Conservation (phyloP, 2,888 invertebrate genomes). For the Osmoderma eremita region DNA sequence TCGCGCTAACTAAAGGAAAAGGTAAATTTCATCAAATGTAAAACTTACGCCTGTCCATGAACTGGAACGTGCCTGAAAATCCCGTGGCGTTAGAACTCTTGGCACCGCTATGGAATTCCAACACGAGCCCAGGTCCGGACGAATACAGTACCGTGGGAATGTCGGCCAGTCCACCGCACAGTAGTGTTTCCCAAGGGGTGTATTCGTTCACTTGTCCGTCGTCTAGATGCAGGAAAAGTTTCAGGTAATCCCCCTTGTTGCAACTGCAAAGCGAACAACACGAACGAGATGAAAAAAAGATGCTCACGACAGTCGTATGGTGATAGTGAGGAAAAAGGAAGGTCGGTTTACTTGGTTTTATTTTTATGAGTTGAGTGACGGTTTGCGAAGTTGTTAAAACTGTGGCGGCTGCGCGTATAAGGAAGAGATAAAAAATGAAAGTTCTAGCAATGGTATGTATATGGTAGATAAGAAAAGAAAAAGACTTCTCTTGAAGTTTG, state of each 20-base stretch:
- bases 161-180: conserved; percentile 76
- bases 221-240: conserved; percentile 81
- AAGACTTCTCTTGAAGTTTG: too few species aligned
- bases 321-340: too few species aligned
- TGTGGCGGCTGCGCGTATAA: too few species aligned
- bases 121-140: conserved; percentile 76
- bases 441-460: too few species aligned
- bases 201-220: conserved; percentile 78
- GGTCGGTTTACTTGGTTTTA: too few species aligned
- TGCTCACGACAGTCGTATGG: not conserved
- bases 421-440: too few species aligned
- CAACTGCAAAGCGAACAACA: conserved; percentile 72
- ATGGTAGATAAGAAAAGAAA: too few species aligned
- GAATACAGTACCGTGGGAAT: conserved; percentile 80
- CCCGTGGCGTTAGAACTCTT: conserved; percentile 71
- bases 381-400: too few species aligned
- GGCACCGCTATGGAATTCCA: conserved; percentile 76
- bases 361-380: too few species aligned
- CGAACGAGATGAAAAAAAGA: not conserved
- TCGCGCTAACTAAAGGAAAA: too few species aligned
- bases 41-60: conserved; percentile 80
- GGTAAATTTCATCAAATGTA: not conserved
- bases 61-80: conserved; percentile 79
- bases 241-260: conserved; percentile 78
- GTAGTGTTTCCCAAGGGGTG: conserved; percentile 77